Conservation (phyloP, 1,140 invertebrate species). For the Phortica variegata region DNA sequence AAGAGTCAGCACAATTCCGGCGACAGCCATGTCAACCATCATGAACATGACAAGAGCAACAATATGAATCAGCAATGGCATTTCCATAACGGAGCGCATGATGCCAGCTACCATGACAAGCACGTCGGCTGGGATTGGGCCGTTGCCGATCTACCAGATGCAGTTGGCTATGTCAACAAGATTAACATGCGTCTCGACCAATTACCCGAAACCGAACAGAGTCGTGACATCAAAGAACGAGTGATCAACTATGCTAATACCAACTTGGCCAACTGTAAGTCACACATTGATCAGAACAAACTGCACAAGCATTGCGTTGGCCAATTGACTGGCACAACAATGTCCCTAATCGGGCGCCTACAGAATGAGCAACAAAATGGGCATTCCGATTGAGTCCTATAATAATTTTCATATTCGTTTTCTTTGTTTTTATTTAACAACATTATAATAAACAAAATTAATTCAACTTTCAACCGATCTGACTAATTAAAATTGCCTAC, state of each 20-base stretch:
- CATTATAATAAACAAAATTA: slow-evolving; percentile 6
- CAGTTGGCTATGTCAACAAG: slow-evolving; percentile 28
- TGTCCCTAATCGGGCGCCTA: slow-evolving; percentile 28
- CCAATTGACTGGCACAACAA: slow-evolving; percentile 27
- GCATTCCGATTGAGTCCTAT: neutral
- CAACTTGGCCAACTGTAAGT: too few species aligned
- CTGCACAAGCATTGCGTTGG: slow-evolving; percentile 32
- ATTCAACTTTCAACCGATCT: neutral
- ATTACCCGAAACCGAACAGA: slow-evolving; percentile 1
- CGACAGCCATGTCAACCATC: too few species aligned
- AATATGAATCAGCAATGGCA: too few species aligned
- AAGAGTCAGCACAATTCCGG: too few species aligned
- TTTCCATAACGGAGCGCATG: neutral
- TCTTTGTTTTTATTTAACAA: slow-evolving; percentile 9
- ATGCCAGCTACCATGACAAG: slow-evolving; percentile 7
- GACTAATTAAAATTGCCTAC: too few species aligned
- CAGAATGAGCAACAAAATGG: neutral
- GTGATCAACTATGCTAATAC: slow-evolving; percentile 20
- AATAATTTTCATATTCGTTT: slow-evolving; percentile 7
- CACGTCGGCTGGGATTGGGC: slow-evolving; percentile 26
- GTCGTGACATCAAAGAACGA: neutral
- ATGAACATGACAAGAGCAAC: too few species aligned
- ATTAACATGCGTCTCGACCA: slow-evolving; percentile 30
- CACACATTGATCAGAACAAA: too few species aligned
- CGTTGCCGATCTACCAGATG: slow-evolving; percentile 21